Percentiles rank a stretch among this genome's conserved stretches.
phyloP scores from a whole-genome alignment of 1,140 invertebrate genomes.

The Cotesia typhae region DNA sequence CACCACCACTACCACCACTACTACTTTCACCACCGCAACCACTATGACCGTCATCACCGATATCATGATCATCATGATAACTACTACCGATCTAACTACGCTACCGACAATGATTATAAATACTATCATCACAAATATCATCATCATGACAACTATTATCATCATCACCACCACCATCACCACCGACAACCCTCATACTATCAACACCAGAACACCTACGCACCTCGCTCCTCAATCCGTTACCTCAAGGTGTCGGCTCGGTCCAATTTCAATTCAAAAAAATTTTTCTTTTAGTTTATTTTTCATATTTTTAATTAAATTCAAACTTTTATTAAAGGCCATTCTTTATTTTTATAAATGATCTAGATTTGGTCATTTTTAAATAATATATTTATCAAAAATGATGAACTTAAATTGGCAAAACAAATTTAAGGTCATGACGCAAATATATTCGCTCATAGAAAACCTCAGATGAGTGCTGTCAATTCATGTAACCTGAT shows the following conservation, averaged over 20 bases:
- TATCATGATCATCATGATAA: slow-evolving; percentile 47
- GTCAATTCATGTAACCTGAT: no score
- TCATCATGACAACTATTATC: slow-evolving; percentile 50
- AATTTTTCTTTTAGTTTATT: slow-evolving; percentile 16
- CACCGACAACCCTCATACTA: slow-evolving; percentile 59
- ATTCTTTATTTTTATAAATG: not conserved
- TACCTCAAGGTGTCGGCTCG: slow-evolving; percentile 62
- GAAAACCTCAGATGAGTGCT: no score
- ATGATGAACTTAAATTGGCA: no score
- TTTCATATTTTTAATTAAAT: slow-evolving; percentile 9
- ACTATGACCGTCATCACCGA: slow-evolving; percentile 47
- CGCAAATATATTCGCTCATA: no score
- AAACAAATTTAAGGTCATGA: no score
- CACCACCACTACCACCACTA: slow-evolving; percentile 47
- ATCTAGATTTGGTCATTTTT: slow-evolving; percentile 2
- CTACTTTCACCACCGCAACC: slow-evolving; percentile 43
- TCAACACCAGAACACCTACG: slow-evolving; percentile 60
- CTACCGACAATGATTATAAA: slow-evolving; percentile 45
- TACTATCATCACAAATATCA: slow-evolving; percentile 49
- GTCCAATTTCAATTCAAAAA: slow-evolving; percentile 46
- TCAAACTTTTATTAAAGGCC: not conserved
- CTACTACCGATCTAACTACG: slow-evolving; percentile 45
- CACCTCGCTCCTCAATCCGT: slow-evolving; percentile 64
- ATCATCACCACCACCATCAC: slow-evolving; percentile 54
- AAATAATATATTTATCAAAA: no score